Evolutionary conservation across 2,888 invertebrate species (phyloP).

Genomic region (Cylloceria caligata): DNA sequence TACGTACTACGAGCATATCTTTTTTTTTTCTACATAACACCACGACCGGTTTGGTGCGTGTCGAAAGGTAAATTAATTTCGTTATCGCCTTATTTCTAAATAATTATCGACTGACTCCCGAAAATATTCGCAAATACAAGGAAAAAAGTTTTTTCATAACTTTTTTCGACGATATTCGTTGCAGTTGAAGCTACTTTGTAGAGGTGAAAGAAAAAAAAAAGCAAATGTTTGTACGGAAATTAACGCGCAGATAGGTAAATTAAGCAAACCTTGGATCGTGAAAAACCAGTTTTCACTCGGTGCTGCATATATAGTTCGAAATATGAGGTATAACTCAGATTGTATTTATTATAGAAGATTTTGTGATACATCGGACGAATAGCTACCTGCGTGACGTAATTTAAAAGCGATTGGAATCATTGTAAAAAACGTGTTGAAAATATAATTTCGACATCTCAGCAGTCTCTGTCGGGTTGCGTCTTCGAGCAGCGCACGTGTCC

Average conservation of each 20-base stretch:
- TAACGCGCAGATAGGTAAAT: too few relatives aligned
- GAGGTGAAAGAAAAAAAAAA: background rate
- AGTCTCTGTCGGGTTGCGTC: too few relatives aligned
- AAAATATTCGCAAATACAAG: background rate
- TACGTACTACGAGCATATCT: background rate
- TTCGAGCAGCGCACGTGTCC: constrained; percentile 26
- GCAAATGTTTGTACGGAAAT: background rate
- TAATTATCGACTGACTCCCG: background rate
- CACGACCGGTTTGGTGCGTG: constrained; percentile 2
- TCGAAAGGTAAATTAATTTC: constrained; percentile 7
- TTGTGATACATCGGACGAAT: background rate
- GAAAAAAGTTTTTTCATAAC: background rate
- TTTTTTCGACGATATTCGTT: background rate
- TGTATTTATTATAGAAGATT: background rate
- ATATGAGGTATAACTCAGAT: too few relatives aligned
- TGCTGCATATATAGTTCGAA: background rate
- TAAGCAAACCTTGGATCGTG: background rate
- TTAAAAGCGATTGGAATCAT: background rate
- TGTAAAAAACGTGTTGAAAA: constrained; percentile 14
- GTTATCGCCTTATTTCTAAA: background rate
- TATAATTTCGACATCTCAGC: background rate
- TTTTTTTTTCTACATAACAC: background rate
- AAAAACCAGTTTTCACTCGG: background rate
- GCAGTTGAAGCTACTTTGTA: background rate
- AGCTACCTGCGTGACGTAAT: background rate